Base-by-base conservation (phyloP, 35 echinoderm and acorn worm species). In the Lytechinus pictus region DNA sequence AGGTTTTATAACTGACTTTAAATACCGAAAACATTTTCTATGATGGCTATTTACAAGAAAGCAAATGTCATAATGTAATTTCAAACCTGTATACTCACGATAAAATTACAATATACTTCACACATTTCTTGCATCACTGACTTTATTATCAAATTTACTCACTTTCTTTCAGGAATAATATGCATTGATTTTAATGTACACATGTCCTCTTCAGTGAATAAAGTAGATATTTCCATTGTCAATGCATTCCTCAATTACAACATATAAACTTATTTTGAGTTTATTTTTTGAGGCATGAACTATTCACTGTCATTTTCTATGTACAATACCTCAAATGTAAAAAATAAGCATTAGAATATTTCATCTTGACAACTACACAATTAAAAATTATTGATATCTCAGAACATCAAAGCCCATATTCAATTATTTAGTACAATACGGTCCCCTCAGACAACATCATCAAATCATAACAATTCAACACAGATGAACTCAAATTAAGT, bases 271-370 rank as follows among this genome's bases (percentile, higher is more conserved):
- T 44, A 44, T 24, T n/a, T 79, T 79, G 0, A 0, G 7, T 24
- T 79, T 79, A 13, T 3, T 71, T 16, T 24, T 71, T 3, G 61
- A 71, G 61, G 61, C 19, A 21, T 21, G 24, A 71, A 71, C 19
- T 71, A 71, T 71, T 24, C 66, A 79, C 19, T 79, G 66, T 24
- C 19, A 79, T n/a, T 44, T 79, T 79, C 66, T 79, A 79, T 79
- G 66, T 79, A 79, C 66, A 79, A 79, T 24, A 79, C 19, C 66
- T 79, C 66, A 79, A 79, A 79, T 79, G 66, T 79, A 79, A 79
- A 79, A 79, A 79, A 79, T 79, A 79, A 79, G 21, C 66, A 79
- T 79, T 24, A 7, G 66, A n/a, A 24, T 8, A 79, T n/a, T 24
- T 79, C 66, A 24, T 44, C 33, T 44, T 0, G 33, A 44, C 66